phyloP scores from a whole-genome alignment of 2,888 invertebrate species.

The Agriopis leucophaearia region DNA sequence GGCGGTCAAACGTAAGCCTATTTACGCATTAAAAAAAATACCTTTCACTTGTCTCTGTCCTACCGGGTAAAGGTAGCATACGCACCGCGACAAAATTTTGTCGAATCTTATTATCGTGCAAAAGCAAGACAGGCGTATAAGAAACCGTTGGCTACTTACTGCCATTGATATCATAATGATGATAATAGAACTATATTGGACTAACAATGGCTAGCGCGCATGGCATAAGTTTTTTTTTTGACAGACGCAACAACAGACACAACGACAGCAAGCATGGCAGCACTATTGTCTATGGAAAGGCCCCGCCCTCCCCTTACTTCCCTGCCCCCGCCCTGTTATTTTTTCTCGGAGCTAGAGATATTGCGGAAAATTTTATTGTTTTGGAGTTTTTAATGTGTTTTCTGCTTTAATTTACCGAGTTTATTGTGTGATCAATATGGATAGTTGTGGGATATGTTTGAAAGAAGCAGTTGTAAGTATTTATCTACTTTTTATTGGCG shows the following conservation, averaged over 20 bases:
- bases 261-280: not conserved
- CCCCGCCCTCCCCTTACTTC: constrained; percentile 23
- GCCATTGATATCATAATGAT: too few species aligned
- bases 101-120: too few species aligned
- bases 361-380: constrained; percentile 72
- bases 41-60: too few species aligned
- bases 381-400: constrained; percentile 66
- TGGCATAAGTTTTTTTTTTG: not conserved
- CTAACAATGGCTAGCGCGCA: too few species aligned
- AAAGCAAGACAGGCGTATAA: too few species aligned
- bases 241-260: too few species aligned
- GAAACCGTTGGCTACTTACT: too few species aligned
- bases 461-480: constrained; percentile 80
- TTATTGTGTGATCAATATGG: constrained; percentile 66
- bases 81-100: too few species aligned
- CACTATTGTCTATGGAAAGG: constrained; percentile 31
- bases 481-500: constrained; percentile 50
- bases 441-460: constrained; percentile 81
- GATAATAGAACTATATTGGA: too few species aligned
- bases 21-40: too few species aligned
- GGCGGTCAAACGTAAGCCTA: too few species aligned
- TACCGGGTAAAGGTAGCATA: too few species aligned
- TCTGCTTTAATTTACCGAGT: constrained; percentile 56
- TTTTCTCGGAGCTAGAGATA: constrained; percentile 59
- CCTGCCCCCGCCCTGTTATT: constrained; percentile 72